Evolutionary conservation across 2,888 invertebrate species (phyloP).

Genomic region (Sarcophaga caerulescens): DNA sequence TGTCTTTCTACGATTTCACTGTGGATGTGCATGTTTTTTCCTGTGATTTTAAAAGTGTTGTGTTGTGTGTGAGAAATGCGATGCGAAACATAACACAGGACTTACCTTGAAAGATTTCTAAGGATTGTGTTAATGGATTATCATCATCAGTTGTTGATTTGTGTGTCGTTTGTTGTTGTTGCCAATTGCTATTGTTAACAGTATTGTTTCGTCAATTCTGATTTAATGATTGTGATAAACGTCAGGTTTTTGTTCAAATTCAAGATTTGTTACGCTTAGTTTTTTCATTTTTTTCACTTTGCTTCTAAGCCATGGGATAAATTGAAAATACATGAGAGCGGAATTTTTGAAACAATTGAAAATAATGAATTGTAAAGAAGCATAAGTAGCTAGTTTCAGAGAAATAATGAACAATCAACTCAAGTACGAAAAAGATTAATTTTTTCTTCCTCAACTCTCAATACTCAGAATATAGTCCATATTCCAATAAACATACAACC

Average conservation of each 20-base stretch:
- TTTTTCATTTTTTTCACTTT: too few species aligned
- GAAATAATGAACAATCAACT: too few species aligned
- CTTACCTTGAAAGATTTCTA: conserved; percentile 22
- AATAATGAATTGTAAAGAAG: too few species aligned
- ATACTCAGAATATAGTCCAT: too few species aligned
- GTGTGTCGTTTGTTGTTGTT: neutral
- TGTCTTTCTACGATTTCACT: neutral
- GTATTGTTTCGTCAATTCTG: conserved; percentile 35
- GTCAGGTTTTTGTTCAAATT: neutral
- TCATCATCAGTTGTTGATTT: conserved; percentile 1
- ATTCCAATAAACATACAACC: too few species aligned
- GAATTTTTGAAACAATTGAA: too few species aligned
- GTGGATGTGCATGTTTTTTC: neutral
- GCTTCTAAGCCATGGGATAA: too few species aligned
- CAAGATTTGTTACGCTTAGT: neutral
- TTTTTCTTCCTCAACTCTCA: too few species aligned
- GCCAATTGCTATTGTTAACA: conserved; percentile 26
- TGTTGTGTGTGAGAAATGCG: neutral
- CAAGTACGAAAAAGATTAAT: too few species aligned
- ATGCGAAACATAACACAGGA: neutral
- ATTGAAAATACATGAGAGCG: too few species aligned
- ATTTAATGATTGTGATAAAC: conserved; percentile 47
- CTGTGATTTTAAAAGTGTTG: neutral
- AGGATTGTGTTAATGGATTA: conserved; percentile 40
- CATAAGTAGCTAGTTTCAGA: too few species aligned